Conservation (phyloP, 2,888 invertebrate genomes). For the Coremacera marginata region DNA sequence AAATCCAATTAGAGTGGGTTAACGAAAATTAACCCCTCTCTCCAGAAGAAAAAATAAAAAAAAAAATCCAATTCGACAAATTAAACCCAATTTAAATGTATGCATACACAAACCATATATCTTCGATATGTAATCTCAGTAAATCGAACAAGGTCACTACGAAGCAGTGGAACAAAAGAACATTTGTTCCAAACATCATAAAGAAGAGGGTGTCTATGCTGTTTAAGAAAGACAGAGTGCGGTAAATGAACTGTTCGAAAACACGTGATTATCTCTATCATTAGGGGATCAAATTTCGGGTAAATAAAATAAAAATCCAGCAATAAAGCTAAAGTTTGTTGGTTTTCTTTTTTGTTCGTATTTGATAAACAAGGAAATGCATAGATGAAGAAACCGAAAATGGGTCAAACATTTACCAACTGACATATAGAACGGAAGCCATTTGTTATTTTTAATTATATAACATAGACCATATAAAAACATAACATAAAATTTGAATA, state of each 20-base stretch:
- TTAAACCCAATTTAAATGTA: constrained; percentile 14
- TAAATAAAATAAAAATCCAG: constrained; percentile 37
- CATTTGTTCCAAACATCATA: not conserved
- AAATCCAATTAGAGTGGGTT: constrained; percentile 49
- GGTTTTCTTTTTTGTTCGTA: not conserved
- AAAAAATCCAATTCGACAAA: constrained; percentile 19
- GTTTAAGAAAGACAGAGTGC: constrained; percentile 54
- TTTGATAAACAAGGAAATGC: constrained; percentile 4
- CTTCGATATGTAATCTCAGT: constrained; percentile 52
- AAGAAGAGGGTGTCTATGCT: constrained; percentile 19
- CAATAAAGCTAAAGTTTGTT: not conserved
- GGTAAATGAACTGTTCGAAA: constrained; percentile 47
- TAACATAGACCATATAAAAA: not conserved
- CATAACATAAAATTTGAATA: not conserved
- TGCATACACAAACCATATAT: not conserved
- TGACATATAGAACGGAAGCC: constrained; percentile 49
- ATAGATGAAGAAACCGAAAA: constrained; percentile 5
- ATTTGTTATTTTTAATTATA: constrained; percentile 28
- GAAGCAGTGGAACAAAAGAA: constrained; percentile 26
- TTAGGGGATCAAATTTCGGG: constrained; percentile 58
- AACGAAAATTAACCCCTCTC: constrained; percentile 28
- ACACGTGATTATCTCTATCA: constrained; percentile 57
- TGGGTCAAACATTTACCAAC: constrained; percentile 31
- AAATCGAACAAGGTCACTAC: constrained; percentile 55
- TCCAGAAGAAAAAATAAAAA: not conserved